A percentile compares a stretch with the other conserved stretches of the same genome.
Conservation (phyloP, 2,113 vertebrate genomes). For the Eurypyga helias region DNA sequence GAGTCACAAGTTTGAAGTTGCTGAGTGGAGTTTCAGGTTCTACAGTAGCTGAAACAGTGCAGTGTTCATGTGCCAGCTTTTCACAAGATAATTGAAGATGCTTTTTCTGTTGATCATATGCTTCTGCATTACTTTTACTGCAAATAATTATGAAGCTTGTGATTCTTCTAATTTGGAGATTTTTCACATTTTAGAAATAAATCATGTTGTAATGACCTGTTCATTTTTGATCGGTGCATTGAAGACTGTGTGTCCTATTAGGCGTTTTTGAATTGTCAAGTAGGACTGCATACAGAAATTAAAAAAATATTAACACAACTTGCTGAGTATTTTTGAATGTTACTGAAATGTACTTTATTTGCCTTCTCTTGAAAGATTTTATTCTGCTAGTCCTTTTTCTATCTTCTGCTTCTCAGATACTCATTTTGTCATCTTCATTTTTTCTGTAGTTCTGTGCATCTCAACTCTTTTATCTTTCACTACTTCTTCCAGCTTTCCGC, state of each 20-base stretch:
- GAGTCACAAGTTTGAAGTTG: neutral
- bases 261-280: neutral
- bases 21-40: neutral
- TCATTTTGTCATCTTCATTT: constrained; percentile 16
- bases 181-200: neutral
- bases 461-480: constrained; percentile 36
- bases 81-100: neutral
- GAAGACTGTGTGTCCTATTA: rapidly evolving
- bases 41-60: neutral
- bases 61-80: neutral
- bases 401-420: neutral
- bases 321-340: neutral
- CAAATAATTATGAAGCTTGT: neutral
- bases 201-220: neutral
- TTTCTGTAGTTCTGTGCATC: neutral
- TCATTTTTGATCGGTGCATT: neutral
- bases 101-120: neutral
- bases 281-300: neutral
- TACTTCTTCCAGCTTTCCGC: constrained; percentile 55
- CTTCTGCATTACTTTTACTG: neutral
- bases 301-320: neutral
- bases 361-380: neutral
- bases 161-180: neutral
- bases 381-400: neutral
- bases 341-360: neutral